Evolutionary conservation across 2,888 invertebrate genomes (phyloP).

Genomic region (Gnatocerus cornutus): DNA sequence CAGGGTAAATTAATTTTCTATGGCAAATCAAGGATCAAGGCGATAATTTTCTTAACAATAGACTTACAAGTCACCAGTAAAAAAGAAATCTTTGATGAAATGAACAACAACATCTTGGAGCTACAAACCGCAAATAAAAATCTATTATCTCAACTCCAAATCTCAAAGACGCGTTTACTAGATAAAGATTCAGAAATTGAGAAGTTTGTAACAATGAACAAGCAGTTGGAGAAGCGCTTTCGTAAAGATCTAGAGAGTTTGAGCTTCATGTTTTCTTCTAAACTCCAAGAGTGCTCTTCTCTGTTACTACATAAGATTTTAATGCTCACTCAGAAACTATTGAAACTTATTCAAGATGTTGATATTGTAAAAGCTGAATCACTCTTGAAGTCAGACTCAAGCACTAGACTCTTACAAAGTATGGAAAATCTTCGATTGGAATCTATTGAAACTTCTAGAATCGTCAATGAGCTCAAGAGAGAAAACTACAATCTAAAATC

Average conservation of each 20-base stretch:
- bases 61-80: conserved; percentile 66
- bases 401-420: conserved; percentile 58
- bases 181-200: conserved; percentile 38
- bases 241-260: conserved; percentile 38
- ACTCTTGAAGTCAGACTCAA: conserved; percentile 59
- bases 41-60: conserved; percentile 65
- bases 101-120: conserved; percentile 61
- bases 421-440: conserved; percentile 65
- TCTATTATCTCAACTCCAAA: conserved; percentile 60
- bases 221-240: conserved; percentile 33
- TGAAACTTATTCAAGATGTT: conserved; percentile 59
- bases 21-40: conserved; percentile 67
- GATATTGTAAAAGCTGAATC: conserved; percentile 60
- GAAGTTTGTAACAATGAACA: conserved; percentile 1
- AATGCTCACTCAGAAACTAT: conserved; percentile 55
- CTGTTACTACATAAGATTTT: conserved; percentile 51
- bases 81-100: conserved; percentile 66
- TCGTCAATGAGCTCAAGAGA: conserved; percentile 60
- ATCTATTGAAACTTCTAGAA: conserved; percentile 57
- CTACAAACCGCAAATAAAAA: conserved; percentile 57
- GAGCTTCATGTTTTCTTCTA: conserved; percentile 27
- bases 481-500: conserved; percentile 61
- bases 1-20: conserved; percentile 66
- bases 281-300: conserved; percentile 44
- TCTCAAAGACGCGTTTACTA: conserved; percentile 55